Evolutionary conservation across 2,113 vertebrate species (phyloP).

Genomic region (Anas platyrhynchos): DNA sequence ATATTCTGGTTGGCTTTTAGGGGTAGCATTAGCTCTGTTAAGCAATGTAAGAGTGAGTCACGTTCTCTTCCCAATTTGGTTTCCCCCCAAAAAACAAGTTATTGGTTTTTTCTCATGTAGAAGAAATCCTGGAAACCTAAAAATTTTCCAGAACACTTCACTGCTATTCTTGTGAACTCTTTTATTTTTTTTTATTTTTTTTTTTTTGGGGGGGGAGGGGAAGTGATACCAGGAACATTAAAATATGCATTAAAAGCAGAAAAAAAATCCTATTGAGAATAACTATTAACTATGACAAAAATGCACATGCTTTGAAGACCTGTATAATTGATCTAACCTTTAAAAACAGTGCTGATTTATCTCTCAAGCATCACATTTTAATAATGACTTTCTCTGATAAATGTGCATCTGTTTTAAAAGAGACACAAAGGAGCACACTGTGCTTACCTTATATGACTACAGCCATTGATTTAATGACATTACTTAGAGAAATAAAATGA

Average conservation of each 20-base stretch:
- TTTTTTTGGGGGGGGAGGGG: background rate
- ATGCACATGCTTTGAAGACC: conserved; percentile 36
- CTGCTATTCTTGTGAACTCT: background rate
- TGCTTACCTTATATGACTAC: conserved; percentile 44
- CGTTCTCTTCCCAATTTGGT: background rate
- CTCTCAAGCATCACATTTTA: conserved; percentile 64
- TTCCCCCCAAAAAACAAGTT: background rate
- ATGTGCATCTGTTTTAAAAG: conserved; percentile 58
- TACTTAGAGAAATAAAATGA: conserved; percentile 37
- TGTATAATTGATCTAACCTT: conserved; percentile 67
- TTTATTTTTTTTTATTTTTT: background rate
- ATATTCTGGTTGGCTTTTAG: background rate
- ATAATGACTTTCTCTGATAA: conserved; percentile 68
- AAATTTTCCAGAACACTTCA: background rate
- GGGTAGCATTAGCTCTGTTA: background rate
- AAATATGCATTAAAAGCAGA: conserved; percentile 6
- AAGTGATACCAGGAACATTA: background rate
- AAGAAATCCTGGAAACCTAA: background rate
- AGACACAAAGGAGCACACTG: conserved; percentile 29
- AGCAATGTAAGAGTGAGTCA: background rate
- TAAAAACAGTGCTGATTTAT: conserved; percentile 66
- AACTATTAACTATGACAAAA: conserved; percentile 44
- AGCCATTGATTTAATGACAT: conserved; percentile 42
- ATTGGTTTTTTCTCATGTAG: background rate
- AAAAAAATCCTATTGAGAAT: background rate